A percentile compares a stretch with the other conserved stretches of the same genome.
phyloP scores from a whole-genome alignment of 2,113 vertebrate genomes.

The Microtus pennsylvanicus region DNA sequence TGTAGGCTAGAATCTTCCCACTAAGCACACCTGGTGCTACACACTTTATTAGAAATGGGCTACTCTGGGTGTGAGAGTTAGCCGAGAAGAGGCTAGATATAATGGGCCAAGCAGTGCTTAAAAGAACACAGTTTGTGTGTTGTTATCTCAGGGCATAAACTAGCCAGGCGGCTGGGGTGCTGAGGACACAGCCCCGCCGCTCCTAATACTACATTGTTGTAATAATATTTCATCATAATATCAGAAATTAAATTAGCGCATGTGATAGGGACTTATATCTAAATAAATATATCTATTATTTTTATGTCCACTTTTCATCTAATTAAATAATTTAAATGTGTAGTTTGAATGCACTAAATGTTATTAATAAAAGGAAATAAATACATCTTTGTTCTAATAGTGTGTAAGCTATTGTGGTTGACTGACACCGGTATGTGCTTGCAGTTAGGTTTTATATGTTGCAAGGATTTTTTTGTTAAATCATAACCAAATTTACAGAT shows the following conservation, averaged over 20 bases:
- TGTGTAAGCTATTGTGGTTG: not conserved
- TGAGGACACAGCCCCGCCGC: too few relatives aligned
- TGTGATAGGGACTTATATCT: not conserved
- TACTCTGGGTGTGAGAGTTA: too few relatives aligned
- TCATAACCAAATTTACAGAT: not conserved
- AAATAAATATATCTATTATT: not conserved
- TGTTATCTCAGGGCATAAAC: too few relatives aligned
- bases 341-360: not conserved
- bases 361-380: not conserved
- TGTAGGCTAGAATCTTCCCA: too few relatives aligned
- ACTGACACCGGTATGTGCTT: not conserved
- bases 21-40: too few relatives aligned
- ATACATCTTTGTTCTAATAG: not conserved
- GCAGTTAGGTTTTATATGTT: not conserved
- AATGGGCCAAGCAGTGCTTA: too few relatives aligned
- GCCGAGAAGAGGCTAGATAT: too few relatives aligned
- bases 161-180: too few relatives aligned
- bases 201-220: not conserved
- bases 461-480: not conserved
- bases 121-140: too few relatives aligned
- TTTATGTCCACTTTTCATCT: not conserved
- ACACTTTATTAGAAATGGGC: too few relatives aligned
- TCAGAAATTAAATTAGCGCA: not conserved
- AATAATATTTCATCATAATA: not conserved
- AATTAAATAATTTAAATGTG: not conserved